Conservation (phyloP, 1,140 invertebrate genomes). For the Panonychus citri region DNA sequence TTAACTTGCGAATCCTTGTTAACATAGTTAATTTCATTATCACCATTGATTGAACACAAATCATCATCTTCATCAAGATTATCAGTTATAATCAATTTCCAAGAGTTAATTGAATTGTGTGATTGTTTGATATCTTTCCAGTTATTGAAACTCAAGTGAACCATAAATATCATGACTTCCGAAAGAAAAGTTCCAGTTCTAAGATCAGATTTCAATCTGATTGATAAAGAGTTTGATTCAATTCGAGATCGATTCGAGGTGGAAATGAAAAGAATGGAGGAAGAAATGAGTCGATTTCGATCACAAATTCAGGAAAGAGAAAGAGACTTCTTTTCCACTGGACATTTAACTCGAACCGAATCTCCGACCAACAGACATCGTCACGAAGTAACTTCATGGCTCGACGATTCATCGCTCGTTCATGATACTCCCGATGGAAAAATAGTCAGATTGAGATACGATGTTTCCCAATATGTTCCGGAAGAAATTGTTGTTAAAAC, state of each 20-base stretch:
- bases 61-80: no score
- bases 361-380: constrained; percentile 13
- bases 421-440: constrained; percentile 60
- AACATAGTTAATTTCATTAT: no score
- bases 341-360: not conserved
- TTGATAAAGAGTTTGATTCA: constrained; percentile 84
- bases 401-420: constrained; percentile 72
- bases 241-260: constrained; percentile 83
- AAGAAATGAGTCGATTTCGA: constrained; percentile 88
- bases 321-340: constrained; percentile 19
- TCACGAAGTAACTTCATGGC: constrained; percentile 33
- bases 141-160: no score
- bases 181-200: constrained; percentile 44
- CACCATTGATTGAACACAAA: no score
- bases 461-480: constrained; percentile 76
- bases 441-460: constrained; percentile 66
- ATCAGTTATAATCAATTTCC: no score
- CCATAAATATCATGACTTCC: constrained; percentile 14
- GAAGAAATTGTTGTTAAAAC: constrained; percentile 91
- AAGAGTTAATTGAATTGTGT: no score
- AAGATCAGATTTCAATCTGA: constrained; percentile 75
- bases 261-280: constrained; percentile 94
- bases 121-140: no score
- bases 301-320: constrained; percentile 75
- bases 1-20: no score